Evolutionary conservation across 2,888 invertebrate genomes (phyloP).

Genomic region (Lycaena phlaeas): DNA sequence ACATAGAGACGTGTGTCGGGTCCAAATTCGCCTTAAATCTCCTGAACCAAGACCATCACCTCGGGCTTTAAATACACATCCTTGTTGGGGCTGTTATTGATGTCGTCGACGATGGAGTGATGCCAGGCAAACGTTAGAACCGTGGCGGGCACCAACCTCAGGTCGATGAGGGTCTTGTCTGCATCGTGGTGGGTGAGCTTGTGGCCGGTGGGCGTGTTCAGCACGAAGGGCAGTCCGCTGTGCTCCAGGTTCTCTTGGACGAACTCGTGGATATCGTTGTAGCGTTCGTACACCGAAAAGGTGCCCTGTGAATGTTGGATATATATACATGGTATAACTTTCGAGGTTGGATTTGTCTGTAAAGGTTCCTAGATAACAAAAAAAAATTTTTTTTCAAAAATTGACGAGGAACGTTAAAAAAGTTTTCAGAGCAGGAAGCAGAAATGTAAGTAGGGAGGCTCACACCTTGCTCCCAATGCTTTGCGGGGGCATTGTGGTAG

Average conservation of each 20-base stretch:
- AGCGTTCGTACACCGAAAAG: constrained; percentile 87
- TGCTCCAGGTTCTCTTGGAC: constrained; percentile 83
- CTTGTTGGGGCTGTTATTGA: constrained; percentile 61
- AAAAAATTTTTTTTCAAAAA: no score
- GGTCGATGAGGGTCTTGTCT: constrained; percentile 82
- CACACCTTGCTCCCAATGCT: no score
- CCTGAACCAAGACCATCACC: constrained; percentile 79
- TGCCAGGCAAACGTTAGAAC: constrained; percentile 85
- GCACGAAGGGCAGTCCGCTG: constrained; percentile 77
- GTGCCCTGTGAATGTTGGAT: constrained; percentile 87
- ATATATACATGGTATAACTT: no score
- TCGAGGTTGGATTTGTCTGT: no score
- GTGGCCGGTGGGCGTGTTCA: constrained; percentile 79
- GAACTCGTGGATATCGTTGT: constrained; percentile 82
- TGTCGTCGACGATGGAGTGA: constrained; percentile 59
- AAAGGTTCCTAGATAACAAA: no score
- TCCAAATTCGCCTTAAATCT: constrained; percentile 37
- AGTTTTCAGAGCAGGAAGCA: no score
- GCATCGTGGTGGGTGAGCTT: constrained; percentile 76
- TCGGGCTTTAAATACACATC: constrained; percentile 84
- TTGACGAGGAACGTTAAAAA: no score
- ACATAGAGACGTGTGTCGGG: no score
- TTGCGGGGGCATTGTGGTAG: no score
- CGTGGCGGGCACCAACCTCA: constrained; percentile 86
- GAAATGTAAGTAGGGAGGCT: no score